Evolutionary conservation across 53 echinoderm and acorn worm genomes (phyloP).

Genomic region (Stichopus horrens): DNA sequence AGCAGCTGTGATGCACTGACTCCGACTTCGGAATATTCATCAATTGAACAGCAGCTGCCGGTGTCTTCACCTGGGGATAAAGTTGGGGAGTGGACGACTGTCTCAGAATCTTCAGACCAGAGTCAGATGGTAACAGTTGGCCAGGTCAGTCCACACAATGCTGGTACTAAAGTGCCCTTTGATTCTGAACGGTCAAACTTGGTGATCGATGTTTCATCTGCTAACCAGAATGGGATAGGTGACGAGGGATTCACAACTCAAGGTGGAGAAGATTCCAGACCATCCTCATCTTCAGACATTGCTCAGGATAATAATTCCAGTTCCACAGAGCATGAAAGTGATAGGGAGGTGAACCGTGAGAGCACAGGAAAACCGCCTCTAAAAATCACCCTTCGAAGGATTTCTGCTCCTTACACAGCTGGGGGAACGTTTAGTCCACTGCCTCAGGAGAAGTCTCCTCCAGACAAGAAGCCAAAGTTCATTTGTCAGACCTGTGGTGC

Average conservation of each 20-base stretch:
- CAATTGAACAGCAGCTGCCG: not conserved
- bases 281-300: not conserved
- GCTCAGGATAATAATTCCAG: not conserved
- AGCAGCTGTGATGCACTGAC: not conserved
- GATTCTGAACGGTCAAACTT: conserved; percentile 9
- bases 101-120: not conserved
- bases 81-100: conserved; percentile 3
- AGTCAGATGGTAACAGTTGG: not conserved
- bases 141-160: not conserved
- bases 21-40: conserved; percentile 8
- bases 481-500: conserved; percentile 64
- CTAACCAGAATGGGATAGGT: not conserved
- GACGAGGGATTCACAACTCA: not conserved
- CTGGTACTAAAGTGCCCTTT: not conserved
- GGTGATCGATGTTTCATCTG: conserved; percentile 26
- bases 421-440: conserved; percentile 16
- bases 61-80: not conserved
- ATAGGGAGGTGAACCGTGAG: not conserved
- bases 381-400: conserved; percentile 34
- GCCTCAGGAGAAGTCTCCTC: not conserved
- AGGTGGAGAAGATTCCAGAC: not conserved
- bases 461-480: conserved; percentile 49
- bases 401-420: not conserved
- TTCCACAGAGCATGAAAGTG: not conserved
- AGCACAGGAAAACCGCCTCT: conserved; percentile 10